Base-by-base conservation (phyloP, 2,797 vertebrate genomes). In the Macrochelys suwanniensis region DNA sequence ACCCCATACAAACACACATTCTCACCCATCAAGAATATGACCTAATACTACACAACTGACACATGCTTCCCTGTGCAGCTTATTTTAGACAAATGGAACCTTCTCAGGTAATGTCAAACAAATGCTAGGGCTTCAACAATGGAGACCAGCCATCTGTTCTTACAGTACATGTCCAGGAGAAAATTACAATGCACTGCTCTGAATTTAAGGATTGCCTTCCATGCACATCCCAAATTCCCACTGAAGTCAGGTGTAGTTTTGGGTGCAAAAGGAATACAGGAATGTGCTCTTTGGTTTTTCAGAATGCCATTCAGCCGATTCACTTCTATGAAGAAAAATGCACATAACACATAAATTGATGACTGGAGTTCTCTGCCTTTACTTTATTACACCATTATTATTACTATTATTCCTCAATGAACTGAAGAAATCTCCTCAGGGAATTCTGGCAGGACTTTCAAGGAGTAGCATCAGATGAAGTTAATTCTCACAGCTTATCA, bases 401-500 rank as follows among this genome's bases (percentile, higher is more conserved):
- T 28, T 88, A 45, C 25, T 90, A 31, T 92, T 95, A 89, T 88
- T 96, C 68, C 76, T 80, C 51, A 80, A 42, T 79, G 65, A 95
- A 87, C 47, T 82, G 87, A 82, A 57, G 76, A 45, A 1, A 45
- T 82, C 82, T 90, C 87, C 37, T 88, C 87, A 45, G 92, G 90
- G 59, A 79, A 80, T 81, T 93, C 26, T 65, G 84, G 91, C 50
- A n/a, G 50, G 11, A 42, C 57, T 91, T 89, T 86, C 81, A 83
- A 95, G 87, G 91, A 90, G 7, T 81, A 76, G 6, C 50, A 92
- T 47, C 76, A 95, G 33, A 84, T 76, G 25, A 95, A 91, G 78
- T 68, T 83, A 94, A 89, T 96, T 95, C 93, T 92, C 85, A 71
- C 68, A 71, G 37, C 5, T 80, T 94, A 88, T 93, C 95, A 80